Percentiles rank a stretch among this genome's conserved stretches.
Conservation (phyloP, 2,113 vertebrate species). For the Corythornis cristatus region DNA sequence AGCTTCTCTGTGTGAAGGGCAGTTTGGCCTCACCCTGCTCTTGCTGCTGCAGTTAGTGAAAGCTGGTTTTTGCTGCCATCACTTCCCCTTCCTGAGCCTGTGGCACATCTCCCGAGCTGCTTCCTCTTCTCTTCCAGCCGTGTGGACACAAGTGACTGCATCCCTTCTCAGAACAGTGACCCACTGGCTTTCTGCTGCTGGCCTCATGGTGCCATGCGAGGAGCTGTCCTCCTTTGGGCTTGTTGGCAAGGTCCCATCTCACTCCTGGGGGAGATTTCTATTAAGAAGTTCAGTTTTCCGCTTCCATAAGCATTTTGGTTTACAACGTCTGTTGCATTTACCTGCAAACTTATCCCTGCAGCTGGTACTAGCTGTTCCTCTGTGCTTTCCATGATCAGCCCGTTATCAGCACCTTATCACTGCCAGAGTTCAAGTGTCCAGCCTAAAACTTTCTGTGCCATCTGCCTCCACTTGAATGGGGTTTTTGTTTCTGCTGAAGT, state of each 20-base stretch:
- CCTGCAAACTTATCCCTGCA: neutral
- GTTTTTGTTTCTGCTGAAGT: neutral
- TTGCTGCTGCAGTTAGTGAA: neutral
- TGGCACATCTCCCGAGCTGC: accelerated
- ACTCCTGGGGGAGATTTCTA: neutral
- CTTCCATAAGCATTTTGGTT: neutral
- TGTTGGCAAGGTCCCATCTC: neutral
- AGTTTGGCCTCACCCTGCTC: neutral
- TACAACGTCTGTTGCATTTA: neutral
- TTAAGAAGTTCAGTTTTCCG: neutral
- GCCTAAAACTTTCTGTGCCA: neutral
- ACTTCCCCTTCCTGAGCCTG: neutral
- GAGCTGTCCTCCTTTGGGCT: neutral
- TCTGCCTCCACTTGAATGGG: neutral
- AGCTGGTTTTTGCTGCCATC: neutral
- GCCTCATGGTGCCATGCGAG: neutral
- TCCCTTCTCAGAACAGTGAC: neutral
- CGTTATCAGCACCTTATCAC: accelerated
- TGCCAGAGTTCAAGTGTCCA: neutral
- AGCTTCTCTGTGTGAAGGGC: neutral
- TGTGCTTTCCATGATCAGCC: neutral
- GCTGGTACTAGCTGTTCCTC: neutral
- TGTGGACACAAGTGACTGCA: neutral
- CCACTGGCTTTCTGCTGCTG: neutral
- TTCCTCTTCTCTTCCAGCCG: neutral